Base-by-base conservation (phyloP, 92 coral and sea anemone genomes). In the Blastomussa wellsi region DNA sequence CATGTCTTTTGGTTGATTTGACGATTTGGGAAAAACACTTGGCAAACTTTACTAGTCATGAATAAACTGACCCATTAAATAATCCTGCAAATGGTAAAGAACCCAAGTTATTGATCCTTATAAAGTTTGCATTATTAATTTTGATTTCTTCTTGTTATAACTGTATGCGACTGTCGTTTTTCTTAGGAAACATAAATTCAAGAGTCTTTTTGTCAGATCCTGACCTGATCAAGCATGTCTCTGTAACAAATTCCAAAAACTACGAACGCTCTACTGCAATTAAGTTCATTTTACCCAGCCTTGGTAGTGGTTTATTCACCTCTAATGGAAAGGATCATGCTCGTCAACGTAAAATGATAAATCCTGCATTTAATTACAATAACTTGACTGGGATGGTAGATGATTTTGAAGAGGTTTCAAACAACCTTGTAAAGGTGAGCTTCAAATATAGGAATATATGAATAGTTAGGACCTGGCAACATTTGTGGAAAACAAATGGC, bases 241-340 rank as follows among this genome's bases (percentile, higher is more conserved):
- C 89, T 70, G 89, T 95, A 11, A 86, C 94, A 65, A 90, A 93
- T 22, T 74, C 78, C 72, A 79, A 80, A 60, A 92, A 91, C 68
- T 95, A 87, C 68, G 19, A 67, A 39, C 87, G 93, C 55, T 51
- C 93, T 39, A 86, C 35, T 13, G 8, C 66, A 5, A 29, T 89
- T 1, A 81, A 59, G 49, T 9, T 19, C 7, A 8, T 89, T 38
- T 4, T 83, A 31, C 92, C 95, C 28, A 82, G 79, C 38, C 0
- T 89, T 66, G 89, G 90, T 11, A 87, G 86, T 82, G 90, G 92
- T 13, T 84, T 93, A 32, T 90, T 95, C 67, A 80, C 90, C 49
- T 92, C 95, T 24, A 90, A 84, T 51, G 98, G 98, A 11, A 90
- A 83, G 68, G 90, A 83, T 10, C 96, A 95, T 70, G 92, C 95